Evolutionary conservation across 2,113 vertebrate genomes (phyloP).

Genomic region (Anser brachyrhynchus): DNA sequence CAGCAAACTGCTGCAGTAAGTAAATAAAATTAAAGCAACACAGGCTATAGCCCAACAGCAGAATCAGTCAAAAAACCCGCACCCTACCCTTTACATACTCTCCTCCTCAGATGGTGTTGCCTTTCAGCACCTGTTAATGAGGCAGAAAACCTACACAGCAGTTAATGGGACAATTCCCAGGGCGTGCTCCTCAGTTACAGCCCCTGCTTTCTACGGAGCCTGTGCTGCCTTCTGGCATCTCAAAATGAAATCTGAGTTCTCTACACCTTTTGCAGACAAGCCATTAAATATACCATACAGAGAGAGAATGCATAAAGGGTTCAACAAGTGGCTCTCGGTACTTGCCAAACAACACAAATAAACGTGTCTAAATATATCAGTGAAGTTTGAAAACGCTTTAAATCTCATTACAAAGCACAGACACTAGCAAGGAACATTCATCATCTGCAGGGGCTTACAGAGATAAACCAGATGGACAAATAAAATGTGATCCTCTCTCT

Average conservation of each 20-base stretch:
- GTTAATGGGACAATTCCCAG: background rate
- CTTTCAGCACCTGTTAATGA: background rate
- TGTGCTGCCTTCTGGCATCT: background rate
- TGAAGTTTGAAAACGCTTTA: background rate
- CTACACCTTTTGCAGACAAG: background rate
- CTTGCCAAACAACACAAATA: background rate
- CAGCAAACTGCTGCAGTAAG: background rate
- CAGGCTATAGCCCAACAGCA: background rate
- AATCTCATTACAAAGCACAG: background rate
- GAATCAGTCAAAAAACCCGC: background rate
- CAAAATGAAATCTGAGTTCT: background rate
- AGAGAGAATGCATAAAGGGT: background rate
- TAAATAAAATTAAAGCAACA: background rate
- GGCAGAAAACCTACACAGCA: background rate
- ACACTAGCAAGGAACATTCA: background rate
- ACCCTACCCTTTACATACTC: background rate
- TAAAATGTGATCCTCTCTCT: background rate
- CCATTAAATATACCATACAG: background rate
- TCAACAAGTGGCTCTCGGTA: background rate
- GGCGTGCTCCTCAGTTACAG: background rate
- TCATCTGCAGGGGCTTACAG: background rate
- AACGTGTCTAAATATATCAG: background rate
- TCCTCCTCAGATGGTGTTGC: background rate
- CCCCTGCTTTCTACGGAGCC: background rate
- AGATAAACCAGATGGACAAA: background rate